Base-by-base conservation (phyloP, 2,113 vertebrate species). In the Serilophus lunatus region DNA sequence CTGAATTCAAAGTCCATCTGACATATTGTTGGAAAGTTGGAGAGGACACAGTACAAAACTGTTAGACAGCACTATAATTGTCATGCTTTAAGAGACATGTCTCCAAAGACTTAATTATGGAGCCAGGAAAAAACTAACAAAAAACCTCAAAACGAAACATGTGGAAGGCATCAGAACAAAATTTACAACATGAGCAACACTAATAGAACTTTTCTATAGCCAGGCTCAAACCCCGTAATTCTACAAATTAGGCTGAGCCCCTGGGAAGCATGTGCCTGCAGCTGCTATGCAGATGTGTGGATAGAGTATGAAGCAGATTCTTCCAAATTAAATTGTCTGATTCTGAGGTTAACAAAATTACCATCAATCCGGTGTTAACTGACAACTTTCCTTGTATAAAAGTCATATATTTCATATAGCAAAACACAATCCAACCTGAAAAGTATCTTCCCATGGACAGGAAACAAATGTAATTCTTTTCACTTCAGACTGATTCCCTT, bases 201-300 rank as follows among this genome's bases (percentile, higher is more conserved):
- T 97, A 97, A 97, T 86, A 97, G 96, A 97, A 93, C 74, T 93
- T 80, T 96, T 82, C 93, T 96, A 96, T 91, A 96, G 96, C 96
- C 95, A 97, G 96, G 96, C 97, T 97, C 96, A 96, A 63, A 87
- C 97, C 92, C 96, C 93, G 95, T 93, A 96, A 97, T 97, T 97
- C 97, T 97, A 98, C 97, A 98, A 97, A 98, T 98, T 97, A 97
- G 96, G 90, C 92, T 88, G 94, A 96, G 92, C 97, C 97, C 97
- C 93, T 96, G 96, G 97, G 97, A 98, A 97, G 92, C 82, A 74
- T 92, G 74, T 69, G 91, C 74, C 90, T 96, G 92, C 98, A 98
- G 98, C 98, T 98, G 98, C 94, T 93, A 78, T 65, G 5, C 98
- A 98, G 97, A 98, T 98, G 98, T 97, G 90, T 51, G 72, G 71